A percentile compares a stretch with the other conserved stretches of the same genome.
Conservation (phyloP, 2,888 invertebrate genomes). For the Serrognathus titanus region DNA sequence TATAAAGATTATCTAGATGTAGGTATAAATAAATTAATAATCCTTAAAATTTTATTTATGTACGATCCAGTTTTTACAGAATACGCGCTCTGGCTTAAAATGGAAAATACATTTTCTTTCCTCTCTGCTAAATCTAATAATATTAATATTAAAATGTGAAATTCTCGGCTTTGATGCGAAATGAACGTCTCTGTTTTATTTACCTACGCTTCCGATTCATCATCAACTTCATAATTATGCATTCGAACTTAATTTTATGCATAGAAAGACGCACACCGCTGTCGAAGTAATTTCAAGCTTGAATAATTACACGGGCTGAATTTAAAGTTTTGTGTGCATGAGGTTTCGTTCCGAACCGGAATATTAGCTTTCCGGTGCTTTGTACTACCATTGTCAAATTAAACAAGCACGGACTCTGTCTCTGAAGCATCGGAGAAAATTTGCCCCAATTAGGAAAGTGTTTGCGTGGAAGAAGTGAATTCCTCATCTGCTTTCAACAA, state of each 20-base stretch:
- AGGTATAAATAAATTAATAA: too few relatives aligned
- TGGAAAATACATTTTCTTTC: background rate
- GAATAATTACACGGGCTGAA: slow-evolving; percentile 16
- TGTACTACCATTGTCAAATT: background rate
- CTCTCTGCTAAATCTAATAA: background rate
- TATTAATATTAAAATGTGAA: too few relatives aligned
- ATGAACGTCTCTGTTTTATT: background rate
- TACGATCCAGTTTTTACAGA: too few relatives aligned
- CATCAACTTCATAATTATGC: background rate
- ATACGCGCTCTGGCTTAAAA: too few relatives aligned
- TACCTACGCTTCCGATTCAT: background rate
- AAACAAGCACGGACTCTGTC: background rate
- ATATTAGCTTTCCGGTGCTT: slow-evolving; percentile 5
- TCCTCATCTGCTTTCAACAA: too few relatives aligned
- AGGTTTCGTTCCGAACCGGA: slow-evolving; percentile 8
- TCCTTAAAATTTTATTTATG: too few relatives aligned
- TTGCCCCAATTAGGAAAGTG: too few relatives aligned
- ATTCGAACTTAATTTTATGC: background rate
- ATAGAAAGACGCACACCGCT: background rate
- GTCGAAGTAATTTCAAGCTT: slow-evolving; percentile 21
- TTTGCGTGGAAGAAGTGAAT: too few relatives aligned
- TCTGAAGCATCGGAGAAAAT: too few relatives aligned
- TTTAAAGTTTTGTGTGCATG: background rate
- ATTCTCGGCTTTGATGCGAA: too few relatives aligned
- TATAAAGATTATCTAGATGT: too few relatives aligned